Conservation (phyloP, 2,113 vertebrate genomes). For the Sander lucioperca region DNA sequence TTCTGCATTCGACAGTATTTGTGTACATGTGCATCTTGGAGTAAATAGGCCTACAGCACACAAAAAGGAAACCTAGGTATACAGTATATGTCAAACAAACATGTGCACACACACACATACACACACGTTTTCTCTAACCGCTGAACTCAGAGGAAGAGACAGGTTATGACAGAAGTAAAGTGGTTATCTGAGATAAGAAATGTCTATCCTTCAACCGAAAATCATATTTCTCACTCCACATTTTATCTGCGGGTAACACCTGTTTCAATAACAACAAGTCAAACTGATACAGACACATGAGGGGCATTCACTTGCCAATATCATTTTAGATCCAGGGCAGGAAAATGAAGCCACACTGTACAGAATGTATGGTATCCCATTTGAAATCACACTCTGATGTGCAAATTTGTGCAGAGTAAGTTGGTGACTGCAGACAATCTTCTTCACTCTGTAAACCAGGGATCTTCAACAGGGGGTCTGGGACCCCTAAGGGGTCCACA, state of each 20-base stretch:
- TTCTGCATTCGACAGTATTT: background rate
- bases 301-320: conserved; percentile 70
- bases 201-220: conserved; percentile 78
- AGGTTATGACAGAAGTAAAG: conserved; percentile 76
- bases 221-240: conserved; percentile 75
- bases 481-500: no score
- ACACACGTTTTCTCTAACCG: conserved; percentile 24
- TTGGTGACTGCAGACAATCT: conserved; percentile 36
- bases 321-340: conserved; percentile 50
- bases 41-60: conserved; percentile 8
- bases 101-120: conserved; percentile 20
- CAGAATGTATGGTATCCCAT: conserved; percentile 42
- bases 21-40: conserved; percentile 6
- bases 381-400: conserved; percentile 66
- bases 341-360: conserved; percentile 49
- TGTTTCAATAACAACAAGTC: conserved; percentile 79
- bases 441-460: conserved; percentile 22
- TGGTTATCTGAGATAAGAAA: conserved; percentile 80
- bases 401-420: conserved; percentile 62
- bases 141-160: conserved; percentile 69
- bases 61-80: background rate
- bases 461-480: no score
- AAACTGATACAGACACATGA: conserved; percentile 72
- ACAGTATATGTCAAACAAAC: conserved; percentile 48
- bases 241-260: conserved; percentile 78